These are phyloP conservation scores for Caenorhabditis remanei DNA, from an alignment of 1,140 invertebrate genomes.

Conservation along the genomic window DNA sequence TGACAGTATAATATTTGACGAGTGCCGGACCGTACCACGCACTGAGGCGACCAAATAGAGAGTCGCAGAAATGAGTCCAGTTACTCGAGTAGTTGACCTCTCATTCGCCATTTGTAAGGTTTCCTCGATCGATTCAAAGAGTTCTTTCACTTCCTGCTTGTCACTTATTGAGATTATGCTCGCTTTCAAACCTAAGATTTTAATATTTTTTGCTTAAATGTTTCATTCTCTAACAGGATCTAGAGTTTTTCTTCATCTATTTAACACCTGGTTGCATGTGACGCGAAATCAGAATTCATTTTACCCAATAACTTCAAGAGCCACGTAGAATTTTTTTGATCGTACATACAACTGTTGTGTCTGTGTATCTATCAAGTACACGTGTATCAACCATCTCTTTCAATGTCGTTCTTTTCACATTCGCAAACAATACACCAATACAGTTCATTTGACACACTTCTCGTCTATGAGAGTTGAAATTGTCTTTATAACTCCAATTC, in stretches of 20 bases:
- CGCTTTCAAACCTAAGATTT: too few species aligned
- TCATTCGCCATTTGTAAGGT: constrained; percentile 35
- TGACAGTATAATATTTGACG: constrained; percentile 53
- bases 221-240: neutral
- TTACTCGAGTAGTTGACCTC: constrained; percentile 37
- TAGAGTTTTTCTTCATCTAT: too few species aligned
- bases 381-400: constrained; percentile 11
- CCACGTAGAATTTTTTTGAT: neutral
- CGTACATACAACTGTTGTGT: neutral
- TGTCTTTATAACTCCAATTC: neutral
- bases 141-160: neutral
- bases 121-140: constrained; percentile 25
- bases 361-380: constrained; percentile 28
- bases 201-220: too few species aligned
- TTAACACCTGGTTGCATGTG: too few species aligned
- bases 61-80: constrained; percentile 26
- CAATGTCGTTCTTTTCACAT: neutral
- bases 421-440: neutral
- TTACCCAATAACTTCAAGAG: too few species aligned
- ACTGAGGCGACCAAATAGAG: constrained; percentile 41
- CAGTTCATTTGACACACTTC: neutral
- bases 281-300: too few species aligned
- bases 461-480: neutral
- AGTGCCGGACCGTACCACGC: constrained; percentile 50
- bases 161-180: neutral